phyloP scores from a whole-genome alignment of 2,888 invertebrate genomes.

The Apamea crenata region DNA sequence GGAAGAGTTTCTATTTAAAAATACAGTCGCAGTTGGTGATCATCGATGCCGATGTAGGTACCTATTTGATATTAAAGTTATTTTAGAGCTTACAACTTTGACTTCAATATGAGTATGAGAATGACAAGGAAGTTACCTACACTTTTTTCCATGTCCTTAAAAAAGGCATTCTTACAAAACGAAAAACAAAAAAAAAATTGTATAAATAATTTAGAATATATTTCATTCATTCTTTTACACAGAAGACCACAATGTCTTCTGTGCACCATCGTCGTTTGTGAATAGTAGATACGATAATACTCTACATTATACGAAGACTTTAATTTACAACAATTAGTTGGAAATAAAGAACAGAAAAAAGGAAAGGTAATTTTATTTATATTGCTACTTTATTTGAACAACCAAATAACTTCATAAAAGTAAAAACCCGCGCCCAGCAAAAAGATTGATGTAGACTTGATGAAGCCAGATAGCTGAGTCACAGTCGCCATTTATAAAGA shows the following conservation, averaged over 20 bases:
- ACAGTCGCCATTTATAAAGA: slow-evolving; percentile 67
- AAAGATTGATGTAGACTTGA: slow-evolving; percentile 70
- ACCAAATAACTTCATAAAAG: slow-evolving; percentile 52
- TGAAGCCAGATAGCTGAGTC: slow-evolving; percentile 69
- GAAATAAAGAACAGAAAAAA: not conserved
- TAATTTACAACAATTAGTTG: not conserved
- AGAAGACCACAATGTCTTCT: not conserved
- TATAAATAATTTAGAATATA: not conserved
- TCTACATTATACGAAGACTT: not conserved
- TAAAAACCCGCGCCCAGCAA: slow-evolving; percentile 47
- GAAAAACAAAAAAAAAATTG: not conserved
- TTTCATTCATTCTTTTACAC: not conserved
- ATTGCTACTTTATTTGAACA: slow-evolving; percentile 26
- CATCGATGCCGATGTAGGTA: not conserved
- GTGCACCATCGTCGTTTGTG: not conserved
- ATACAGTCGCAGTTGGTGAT: not conserved
- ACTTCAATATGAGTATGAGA: not conserved
- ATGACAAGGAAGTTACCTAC: not conserved
- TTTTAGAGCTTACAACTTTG: not conserved
- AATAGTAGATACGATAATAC: not conserved
- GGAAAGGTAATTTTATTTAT: not conserved
- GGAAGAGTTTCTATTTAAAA: slow-evolving; percentile 11
- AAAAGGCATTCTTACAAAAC: not conserved
- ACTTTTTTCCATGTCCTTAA: not conserved
- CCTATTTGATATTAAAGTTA: not conserved